Base-by-base conservation (phyloP, 2,113 vertebrate genomes). In the Lepisosteus oculatus region DNA sequence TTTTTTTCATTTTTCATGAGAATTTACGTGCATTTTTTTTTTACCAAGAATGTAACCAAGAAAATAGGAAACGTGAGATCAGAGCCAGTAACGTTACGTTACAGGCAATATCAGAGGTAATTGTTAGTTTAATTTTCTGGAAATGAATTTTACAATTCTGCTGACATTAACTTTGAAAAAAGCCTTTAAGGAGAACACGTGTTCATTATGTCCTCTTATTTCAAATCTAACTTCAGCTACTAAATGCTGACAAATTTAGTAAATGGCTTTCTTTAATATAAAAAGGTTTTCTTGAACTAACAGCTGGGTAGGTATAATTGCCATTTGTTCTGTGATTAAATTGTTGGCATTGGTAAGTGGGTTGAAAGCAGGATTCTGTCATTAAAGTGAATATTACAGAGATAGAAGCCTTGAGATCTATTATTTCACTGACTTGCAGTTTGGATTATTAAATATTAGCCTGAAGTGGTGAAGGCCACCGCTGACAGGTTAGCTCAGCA, bases 351-450 rank as follows among this genome's bases (percentile, higher is more conserved):
- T 69, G 42, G 61, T 56, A 43, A 65, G 54, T 54, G 3, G 61
- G 79, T 62, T 82, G 86, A 87, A 63, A 77, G 82, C 85, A 77
- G 80, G 77, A 83, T 83, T 88, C 85, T 88, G 84, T 90, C 89
- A 88, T 77, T 83, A 79, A 68, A 71, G 77, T 70, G 78, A 86
- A 89, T 85, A 88, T 88, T 85, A 85, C 41, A 59, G 71, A 74
- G 85, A 85, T 82, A 78, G 79, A 80, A 67, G 73, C 74, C 83
- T 78, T 41, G 69, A 72, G 77, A 79, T 78, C 69, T 81, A 73
- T 72, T 66, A 74, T 86, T 82, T 85, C 81, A 79, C 71, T 69
- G 67, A 55, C 72, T 70, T 59, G 65, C 57, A 67, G 65, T 74
- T 73, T 67, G 75, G 80, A 62, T 87, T 84, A 90, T 90, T 87